Conservation (phyloP, 2,888 invertebrate species). For the Chelonus formosanus region DNA sequence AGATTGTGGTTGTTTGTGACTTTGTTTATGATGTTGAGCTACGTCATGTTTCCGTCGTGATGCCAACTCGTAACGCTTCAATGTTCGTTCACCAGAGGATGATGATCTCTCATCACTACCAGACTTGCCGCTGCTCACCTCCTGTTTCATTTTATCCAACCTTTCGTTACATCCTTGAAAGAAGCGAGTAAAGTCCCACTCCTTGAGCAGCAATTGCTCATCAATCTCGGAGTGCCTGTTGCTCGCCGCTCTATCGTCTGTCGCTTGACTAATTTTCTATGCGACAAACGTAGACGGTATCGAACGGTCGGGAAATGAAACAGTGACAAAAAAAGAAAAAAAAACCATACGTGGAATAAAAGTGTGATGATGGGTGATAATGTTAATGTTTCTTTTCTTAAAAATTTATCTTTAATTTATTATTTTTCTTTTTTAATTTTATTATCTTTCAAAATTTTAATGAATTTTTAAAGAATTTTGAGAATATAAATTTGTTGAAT, state of each 20-base stretch:
- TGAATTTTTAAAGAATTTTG: no score
- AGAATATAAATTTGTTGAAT: no score
- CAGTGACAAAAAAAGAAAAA: constrained; percentile 44
- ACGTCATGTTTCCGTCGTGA: constrained; percentile 48
- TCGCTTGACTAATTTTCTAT: constrained; percentile 53
- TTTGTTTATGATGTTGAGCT: constrained; percentile 60
- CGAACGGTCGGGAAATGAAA: constrained; percentile 45
- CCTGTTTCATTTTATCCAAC: constrained; percentile 65
- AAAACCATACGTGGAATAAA: constrained; percentile 46
- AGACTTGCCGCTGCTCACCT: constrained; percentile 49
- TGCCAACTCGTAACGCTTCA: constrained; percentile 51
- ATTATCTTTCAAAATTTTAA: neutral
- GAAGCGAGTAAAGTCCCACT: constrained; percentile 89
- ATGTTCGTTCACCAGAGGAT: constrained; percentile 45
- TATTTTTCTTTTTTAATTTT: constrained; percentile 5
- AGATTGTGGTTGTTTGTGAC: constrained; percentile 43
- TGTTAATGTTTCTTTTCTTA: constrained; percentile 22
- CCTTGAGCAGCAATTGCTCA: constrained; percentile 82
- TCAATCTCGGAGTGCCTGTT: constrained; percentile 71
- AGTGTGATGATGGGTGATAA: constrained; percentile 39
- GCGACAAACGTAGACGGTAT: constrained; percentile 39
- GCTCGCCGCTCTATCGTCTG: constrained; percentile 58
- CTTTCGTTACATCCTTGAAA: constrained; percentile 70
- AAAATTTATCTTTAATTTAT: neutral
- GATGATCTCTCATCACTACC: constrained; percentile 52